Evolutionary conservation across 2,888 invertebrate genomes (phyloP), one percentile per base, ranked within the genome.

Genomic region (Dermolepida albohirtum): DNA sequence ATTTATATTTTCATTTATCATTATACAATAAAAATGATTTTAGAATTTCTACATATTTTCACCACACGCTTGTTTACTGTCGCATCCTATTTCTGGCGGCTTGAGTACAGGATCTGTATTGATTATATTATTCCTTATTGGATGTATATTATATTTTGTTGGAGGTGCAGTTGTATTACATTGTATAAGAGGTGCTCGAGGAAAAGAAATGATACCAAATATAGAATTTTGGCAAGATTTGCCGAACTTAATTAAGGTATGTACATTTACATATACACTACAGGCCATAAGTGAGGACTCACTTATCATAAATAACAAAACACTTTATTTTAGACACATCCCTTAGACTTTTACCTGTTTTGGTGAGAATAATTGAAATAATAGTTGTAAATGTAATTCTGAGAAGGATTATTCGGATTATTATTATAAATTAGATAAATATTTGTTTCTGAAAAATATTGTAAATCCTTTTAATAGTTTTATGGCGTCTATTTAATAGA

Each of bases 181-280:
- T 78, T 88, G 89, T 78, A 81, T 90, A 44, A 87, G 90, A 81
- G 92, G 92, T 29, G 92, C 92, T 0, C 87, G 89, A 47, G 92
- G 93, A 0, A 81, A 87, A 68, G 92, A 93, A 83, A 86, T 92
- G 75, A 85, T 93, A 74, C 93, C 93, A 0, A 91, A 93, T 81
- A 83, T 90, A 68, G 87, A 86, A 64, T 92, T 93, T 81, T 93
- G 93, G 93, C 82, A 83, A 7, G 89, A 89, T 68, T 81, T 93
- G 70, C 92, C 92, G 2, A 85, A 86, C 72, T 85, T 92, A 74
- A 88, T 92, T 39, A 88, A 85, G 83, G 92, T 92, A 84, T 85
- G 84, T 34, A 34, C 34, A 10, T 6, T 22, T 4, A 22, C 22
- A 22, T 22, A n/a, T n/a, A n/a, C n/a, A n/a, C n/a, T n/a, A n/a